Percentiles rank a stretch among this genome's conserved stretches.
Conservation (phyloP, 2,113 vertebrate species). For the Phylloscopus trochilus region DNA sequence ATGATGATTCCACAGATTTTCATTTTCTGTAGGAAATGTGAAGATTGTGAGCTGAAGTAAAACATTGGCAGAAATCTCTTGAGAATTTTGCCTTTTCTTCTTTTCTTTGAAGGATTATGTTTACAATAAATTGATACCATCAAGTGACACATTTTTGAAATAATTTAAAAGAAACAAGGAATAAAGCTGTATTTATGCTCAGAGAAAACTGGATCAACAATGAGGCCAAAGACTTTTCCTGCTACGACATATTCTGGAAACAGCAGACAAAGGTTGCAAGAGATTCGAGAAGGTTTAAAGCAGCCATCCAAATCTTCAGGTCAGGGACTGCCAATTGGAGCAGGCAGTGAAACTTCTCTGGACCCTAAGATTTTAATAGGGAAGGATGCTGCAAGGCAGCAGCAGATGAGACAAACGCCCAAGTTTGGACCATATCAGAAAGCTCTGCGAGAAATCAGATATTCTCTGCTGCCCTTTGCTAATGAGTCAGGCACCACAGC, state of each 20-base stretch:
- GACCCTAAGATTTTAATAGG: constrained; percentile 82
- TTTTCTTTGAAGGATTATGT: constrained; percentile 63
- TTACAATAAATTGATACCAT: constrained; percentile 67
- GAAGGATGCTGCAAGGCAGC: constrained; percentile 87
- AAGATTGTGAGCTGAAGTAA: constrained; percentile 64
- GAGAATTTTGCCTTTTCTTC: constrained; percentile 13
- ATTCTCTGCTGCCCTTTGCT: constrained; percentile 95
- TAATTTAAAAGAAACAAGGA: not conserved
- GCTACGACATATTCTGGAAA: constrained; percentile 95
- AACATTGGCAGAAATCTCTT: constrained; percentile 33
- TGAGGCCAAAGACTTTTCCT: constrained; percentile 99
- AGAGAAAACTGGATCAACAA: constrained; percentile 80
- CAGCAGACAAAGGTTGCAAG: constrained; percentile 93
- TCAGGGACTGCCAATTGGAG: constrained; percentile 81
- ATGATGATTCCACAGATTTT: constrained; percentile 57
- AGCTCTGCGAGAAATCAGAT: constrained; percentile 92
- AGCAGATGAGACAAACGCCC: constrained; percentile 86
- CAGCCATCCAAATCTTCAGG: constrained; percentile 90
- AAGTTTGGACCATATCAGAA: constrained; percentile 98
- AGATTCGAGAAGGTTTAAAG: constrained; percentile 96
- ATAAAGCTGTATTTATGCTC: constrained; percentile 76
- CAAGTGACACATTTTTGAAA: not conserved
- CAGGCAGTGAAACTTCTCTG: constrained; percentile 73
- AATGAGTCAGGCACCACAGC: constrained; percentile 84
- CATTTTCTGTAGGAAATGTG: constrained; percentile 55